phyloP scores from a whole-genome alignment of 2,113 vertebrate genomes.

The Tenrec ecaudatus region DNA sequence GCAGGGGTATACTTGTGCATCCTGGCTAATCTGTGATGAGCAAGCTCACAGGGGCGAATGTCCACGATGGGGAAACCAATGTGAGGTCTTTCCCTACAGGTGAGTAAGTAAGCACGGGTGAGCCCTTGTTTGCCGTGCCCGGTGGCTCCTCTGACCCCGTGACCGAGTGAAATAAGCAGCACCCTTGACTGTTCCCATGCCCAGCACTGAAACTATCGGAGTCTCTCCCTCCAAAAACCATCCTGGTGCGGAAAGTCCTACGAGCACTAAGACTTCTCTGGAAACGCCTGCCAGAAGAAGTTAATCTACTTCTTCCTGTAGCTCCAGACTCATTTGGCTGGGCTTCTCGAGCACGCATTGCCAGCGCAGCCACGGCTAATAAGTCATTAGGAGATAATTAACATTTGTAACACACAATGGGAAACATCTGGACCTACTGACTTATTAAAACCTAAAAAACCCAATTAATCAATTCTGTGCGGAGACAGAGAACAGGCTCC shows the following conservation, averaged over 20 bases:
- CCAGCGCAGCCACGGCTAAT: constrained; percentile 74
- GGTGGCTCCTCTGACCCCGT: neutral
- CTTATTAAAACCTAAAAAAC: constrained; percentile 29
- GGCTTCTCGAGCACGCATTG: neutral
- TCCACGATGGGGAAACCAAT: too few species aligned
- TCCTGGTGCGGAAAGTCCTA: neutral
- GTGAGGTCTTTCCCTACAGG: neutral
- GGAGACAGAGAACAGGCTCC: neutral
- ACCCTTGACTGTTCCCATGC: accelerated
- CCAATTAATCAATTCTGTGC: constrained; percentile 66
- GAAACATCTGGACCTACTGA: constrained; percentile 85
- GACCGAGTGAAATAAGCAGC: neutral
- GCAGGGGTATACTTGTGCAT: too few species aligned
- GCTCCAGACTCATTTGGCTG: constrained; percentile 75
- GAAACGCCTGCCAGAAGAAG: constrained; percentile 1
- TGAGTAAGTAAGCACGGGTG: neutral
- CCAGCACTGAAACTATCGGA: accelerated
- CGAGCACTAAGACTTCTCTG: neutral
- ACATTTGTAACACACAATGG: constrained; percentile 84
- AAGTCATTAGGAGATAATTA: constrained; percentile 87
- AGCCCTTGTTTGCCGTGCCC: neutral
- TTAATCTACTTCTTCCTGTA: neutral
- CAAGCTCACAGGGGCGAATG: too few species aligned
- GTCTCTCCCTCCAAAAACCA: constrained; percentile 9
- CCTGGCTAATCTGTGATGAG: too few species aligned